Conservation (phyloP, 1,140 invertebrate genomes). For the Periplaneta americana region DNA sequence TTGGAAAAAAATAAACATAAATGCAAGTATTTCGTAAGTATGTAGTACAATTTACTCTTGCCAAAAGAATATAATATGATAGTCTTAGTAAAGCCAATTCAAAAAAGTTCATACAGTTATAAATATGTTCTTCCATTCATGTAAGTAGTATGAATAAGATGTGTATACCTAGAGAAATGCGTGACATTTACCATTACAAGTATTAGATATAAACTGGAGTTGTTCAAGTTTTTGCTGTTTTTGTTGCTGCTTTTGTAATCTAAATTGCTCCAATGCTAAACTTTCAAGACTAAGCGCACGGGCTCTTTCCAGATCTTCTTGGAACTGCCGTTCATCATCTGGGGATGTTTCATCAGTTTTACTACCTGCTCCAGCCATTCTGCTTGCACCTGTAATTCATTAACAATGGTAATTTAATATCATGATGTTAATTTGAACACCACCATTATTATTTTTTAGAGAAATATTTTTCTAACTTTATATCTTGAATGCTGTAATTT, state of each 20-base stretch:
- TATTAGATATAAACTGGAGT: neutral
- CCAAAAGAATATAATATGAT: neutral
- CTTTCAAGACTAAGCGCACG: slow-evolving; percentile 80
- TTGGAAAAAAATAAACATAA: neutral
- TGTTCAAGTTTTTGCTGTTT: neutral
- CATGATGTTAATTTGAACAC: too few relatives aligned
- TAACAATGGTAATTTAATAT: too few relatives aligned
- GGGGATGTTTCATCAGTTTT: slow-evolving; percentile 14
- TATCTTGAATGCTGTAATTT: too few relatives aligned
- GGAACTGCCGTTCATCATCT: slow-evolving; percentile 75
- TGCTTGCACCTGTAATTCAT: neutral
- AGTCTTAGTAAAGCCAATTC: neutral
- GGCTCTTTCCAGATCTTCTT: slow-evolving; percentile 78
- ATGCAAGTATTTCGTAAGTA: neutral
- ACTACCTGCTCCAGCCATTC: neutral
- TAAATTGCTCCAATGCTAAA: slow-evolving; percentile 73
- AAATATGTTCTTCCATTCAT: neutral
- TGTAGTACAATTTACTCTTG: neutral
- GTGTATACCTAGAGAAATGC: neutral
- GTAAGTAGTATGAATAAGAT: neutral
- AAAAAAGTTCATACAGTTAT: neutral
- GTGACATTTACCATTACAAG: neutral
- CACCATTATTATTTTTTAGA: too few relatives aligned
- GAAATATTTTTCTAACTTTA: too few relatives aligned
- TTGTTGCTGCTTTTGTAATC: slow-evolving; percentile 36